Conservation (phyloP, 2,888 invertebrate genomes). For the Drosophila hamatofila region DNA sequence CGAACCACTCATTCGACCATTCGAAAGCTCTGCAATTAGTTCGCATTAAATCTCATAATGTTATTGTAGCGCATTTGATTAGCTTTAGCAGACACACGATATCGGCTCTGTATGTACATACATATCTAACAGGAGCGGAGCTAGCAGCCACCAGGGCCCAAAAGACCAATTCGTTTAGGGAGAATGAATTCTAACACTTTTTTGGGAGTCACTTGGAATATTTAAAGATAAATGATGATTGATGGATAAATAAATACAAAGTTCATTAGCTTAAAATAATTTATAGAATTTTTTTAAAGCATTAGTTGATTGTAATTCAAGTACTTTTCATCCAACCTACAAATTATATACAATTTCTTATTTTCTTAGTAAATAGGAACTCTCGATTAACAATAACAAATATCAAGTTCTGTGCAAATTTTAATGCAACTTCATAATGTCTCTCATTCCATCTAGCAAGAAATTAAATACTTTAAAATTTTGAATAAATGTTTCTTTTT, state of each 20-base stretch:
- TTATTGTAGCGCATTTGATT: slow-evolving; percentile 70
- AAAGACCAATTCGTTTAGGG: neutral
- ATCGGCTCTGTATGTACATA: slow-evolving; percentile 37
- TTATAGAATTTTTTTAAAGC: too few species aligned
- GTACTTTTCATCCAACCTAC: neutral
- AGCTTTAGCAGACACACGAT: slow-evolving; percentile 53
- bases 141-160: neutral
- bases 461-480: neutral
- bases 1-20: slow-evolving; percentile 13
- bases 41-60: slow-evolving; percentile 78
- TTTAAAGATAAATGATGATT: neutral
- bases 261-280: too few species aligned
- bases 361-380: neutral
- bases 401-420: too few species aligned
- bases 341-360: neutral
- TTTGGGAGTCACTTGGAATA: neutral
- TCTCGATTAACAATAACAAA: neutral
- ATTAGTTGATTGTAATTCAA: too few species aligned
- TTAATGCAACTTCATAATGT: neutral
- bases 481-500: neutral
- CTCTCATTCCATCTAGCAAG: neutral
- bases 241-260: neutral
- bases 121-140: slow-evolving; percentile 37
- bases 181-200: neutral
- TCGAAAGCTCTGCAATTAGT: slow-evolving; percentile 64